These are phyloP conservation scores for Meloidogyne hapla DNA, from an alignment of 1,140 invertebrate genomes.

Conservation along the genomic window DNA sequence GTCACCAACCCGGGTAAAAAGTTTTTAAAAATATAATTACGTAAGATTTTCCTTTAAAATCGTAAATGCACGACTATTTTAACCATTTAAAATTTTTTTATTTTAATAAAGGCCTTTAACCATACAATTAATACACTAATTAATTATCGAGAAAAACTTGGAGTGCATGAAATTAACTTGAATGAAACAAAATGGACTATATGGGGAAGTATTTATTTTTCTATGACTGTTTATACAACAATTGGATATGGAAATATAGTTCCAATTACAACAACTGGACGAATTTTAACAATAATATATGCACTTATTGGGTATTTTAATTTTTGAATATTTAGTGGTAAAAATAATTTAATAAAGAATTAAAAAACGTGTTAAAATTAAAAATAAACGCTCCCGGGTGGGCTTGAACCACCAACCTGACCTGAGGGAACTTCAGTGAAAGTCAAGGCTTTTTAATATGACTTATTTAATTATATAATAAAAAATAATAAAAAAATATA, in stretches of 20 bases:
- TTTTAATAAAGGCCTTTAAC: constrained; percentile 43
- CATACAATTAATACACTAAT: constrained; percentile 45
- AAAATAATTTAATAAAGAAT: no score
- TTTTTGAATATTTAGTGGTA: no score
- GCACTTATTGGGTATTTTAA: constrained; percentile 66
- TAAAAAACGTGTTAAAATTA: no score
- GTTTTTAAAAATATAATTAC: not conserved
- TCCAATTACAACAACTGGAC: constrained; percentile 75
- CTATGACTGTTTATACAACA: constrained; percentile 51
- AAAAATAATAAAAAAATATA: no score
- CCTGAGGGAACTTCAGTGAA: no score
- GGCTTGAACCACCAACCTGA: no score
- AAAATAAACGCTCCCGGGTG: no score
- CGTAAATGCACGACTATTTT: no score
- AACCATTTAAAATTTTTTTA: no score
- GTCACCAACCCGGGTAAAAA: constrained; percentile 26
- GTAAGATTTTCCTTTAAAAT: not conserved
- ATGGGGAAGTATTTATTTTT: constrained; percentile 49
- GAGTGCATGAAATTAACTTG: constrained; percentile 32
- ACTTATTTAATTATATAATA: no score
- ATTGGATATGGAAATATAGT: constrained; percentile 82
- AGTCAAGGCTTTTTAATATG: no score
- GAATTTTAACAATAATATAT: constrained; percentile 82
- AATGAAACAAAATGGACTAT: constrained; percentile 50
- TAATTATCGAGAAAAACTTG: constrained; percentile 40